Base-by-base conservation (phyloP, 1,140 invertebrate genomes). In the Platorchestia sp. region DNA sequence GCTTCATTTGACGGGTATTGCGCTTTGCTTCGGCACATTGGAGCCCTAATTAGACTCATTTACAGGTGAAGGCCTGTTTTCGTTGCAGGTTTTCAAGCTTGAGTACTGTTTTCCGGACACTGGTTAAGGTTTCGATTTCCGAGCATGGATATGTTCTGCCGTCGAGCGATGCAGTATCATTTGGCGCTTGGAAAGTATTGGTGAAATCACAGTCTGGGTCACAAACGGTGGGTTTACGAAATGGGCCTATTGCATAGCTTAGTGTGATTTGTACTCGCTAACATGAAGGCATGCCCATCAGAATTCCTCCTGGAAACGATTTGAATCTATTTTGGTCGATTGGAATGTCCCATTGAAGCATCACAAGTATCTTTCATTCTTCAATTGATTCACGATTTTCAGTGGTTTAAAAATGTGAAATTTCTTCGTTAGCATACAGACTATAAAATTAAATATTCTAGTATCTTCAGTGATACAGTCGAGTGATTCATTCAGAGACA, bases 1-100 rank as follows among this genome's bases (percentile, higher is more conserved):
- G 44, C 91, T 93, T 93, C 91, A 93, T 93, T 93, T 93, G 91
- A 93, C 41, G 91, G 41, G 91, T 93, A 93, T 40, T 93, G 91
- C 40, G 45, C 45, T 93, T 93, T 93, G 91, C 45, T 45, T 44
- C 40, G 91, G 91, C 14, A 14, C 91, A 93, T 93, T 93, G 41
- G 47, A 44, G 91, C 44, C 45, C 43, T 44, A 93, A 93, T 93
- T 93, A 45, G 43, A 40, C 91, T 93, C 44, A 45, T 44, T 93
- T 93, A 47, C 44, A 10, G 44, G 91, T 44, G 91, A 0, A 93
- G 45, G 44, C 40, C 91, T 93, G 41, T 42, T 42, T 47, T 89
- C 7, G 87, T 10, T 19, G 14, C 43, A 42, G 43, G 43, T 89
- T 42, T 89, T 86, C 86, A n/a, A 36, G 86, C 36, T 6, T 36